Evolutionary conservation across 2,113 vertebrate genomes (phyloP).

Genomic region (Otocyon megalotis): DNA sequence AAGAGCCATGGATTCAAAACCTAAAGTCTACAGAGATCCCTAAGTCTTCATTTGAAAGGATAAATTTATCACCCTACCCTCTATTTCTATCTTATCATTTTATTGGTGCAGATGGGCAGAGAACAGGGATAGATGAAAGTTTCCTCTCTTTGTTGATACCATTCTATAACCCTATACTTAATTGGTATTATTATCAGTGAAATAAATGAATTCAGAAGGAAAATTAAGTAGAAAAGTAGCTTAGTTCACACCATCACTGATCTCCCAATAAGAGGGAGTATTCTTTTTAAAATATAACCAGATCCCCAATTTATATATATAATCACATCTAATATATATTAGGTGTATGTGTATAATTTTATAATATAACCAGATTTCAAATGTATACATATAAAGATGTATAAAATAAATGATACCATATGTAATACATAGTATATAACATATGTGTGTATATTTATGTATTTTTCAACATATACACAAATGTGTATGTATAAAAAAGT

Average conservation of each 20-base stretch:
- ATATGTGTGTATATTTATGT: background rate
- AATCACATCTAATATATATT: background rate
- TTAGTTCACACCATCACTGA: background rate
- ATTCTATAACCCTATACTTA: background rate
- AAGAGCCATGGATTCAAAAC: background rate
- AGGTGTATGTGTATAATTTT: background rate
- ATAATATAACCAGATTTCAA: background rate
- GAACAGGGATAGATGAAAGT: background rate
- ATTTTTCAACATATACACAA: background rate
- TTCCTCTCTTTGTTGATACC: background rate
- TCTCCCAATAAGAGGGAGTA: background rate
- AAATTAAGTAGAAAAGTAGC: background rate
- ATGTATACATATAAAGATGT: background rate
- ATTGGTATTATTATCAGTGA: background rate
- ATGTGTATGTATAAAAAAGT: background rate
- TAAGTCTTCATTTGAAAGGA: background rate
- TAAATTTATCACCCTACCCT: background rate
- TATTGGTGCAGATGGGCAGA: background rate
- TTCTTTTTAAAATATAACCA: background rate
- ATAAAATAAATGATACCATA: background rate
- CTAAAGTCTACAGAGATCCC: background rate
- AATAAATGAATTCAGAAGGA: conserved; percentile 4
- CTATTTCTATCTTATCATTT: background rate
- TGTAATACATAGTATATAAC: background rate
- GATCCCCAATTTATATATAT: background rate